These are phyloP conservation scores for human (Homo sapiens) DNA, from an alignment of 2,113 vertebrate species.

Conservation along the genomic window DNA sequence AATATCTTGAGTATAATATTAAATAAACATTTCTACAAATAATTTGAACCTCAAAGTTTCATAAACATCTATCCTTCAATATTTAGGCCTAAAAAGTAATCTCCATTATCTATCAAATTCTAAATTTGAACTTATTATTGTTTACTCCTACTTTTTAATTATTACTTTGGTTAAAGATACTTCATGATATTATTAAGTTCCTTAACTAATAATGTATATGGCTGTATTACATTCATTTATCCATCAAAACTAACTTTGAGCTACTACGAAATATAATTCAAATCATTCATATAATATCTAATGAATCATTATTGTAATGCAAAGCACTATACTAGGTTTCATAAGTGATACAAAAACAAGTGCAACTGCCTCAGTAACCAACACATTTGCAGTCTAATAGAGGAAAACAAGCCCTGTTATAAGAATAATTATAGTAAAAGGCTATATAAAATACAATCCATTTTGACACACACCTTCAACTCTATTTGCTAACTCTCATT, in stretches of 20 bases:
- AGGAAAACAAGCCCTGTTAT: not conserved
- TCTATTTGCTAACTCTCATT: not conserved
- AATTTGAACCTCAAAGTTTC: not conserved
- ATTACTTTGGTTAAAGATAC: not conserved
- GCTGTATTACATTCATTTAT: not conserved
- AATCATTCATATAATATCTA: not conserved
- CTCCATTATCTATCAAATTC: not conserved
- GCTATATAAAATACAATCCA: not conserved
- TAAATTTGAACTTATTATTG: not conserved
- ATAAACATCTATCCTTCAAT: not conserved
- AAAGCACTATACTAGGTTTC: not conserved
- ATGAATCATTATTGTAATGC: not conserved
- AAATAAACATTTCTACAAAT: not conserved
- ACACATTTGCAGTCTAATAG: not conserved
- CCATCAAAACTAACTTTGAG: not conserved
- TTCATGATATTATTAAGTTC: not conserved
- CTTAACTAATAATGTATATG: not conserved
- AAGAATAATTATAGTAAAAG: not conserved
- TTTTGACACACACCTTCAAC: not conserved
- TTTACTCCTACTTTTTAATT: not conserved
- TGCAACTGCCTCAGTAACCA: not conserved
- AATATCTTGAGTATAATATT: not conserved
- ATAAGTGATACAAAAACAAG: not conserved
- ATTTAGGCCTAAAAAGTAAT: not conserved
- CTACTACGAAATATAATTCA: not conserved